Percentiles rank a stretch among this genome's conserved stretches.
These are phyloP conservation scores for Eurytoma adleriae DNA, from an alignment of 2,888 invertebrate genomes.

Conservation along the genomic window DNA sequence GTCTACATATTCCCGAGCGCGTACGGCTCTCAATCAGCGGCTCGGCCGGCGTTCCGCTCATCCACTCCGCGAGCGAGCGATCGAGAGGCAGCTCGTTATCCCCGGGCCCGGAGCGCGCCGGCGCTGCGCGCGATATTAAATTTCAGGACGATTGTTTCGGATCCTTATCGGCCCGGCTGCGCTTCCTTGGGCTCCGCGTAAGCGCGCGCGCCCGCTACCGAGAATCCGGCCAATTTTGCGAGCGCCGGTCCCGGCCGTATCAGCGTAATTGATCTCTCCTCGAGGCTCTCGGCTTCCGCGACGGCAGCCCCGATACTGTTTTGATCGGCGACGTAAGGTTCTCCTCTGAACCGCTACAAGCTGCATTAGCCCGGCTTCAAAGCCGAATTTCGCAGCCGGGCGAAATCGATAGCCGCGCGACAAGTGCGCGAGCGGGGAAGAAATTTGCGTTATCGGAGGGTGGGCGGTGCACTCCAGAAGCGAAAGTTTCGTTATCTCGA, in stretches of 20 bases:
- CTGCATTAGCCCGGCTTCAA: neutral
- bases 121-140: constrained; percentile 35
- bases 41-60: no score
- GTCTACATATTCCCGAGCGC: no score
- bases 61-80: no score
- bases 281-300: neutral
- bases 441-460: constrained; percentile 37
- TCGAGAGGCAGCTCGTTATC: no score
- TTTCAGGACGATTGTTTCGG: constrained; percentile 15
- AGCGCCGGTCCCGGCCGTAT: constrained; percentile 19
- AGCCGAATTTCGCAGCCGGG: neutral
- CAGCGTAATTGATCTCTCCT: constrained; percentile 48
- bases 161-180: constrained; percentile 29
- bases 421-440: neutral
- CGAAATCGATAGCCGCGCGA: constrained; percentile 5
- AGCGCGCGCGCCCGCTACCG: neutral
- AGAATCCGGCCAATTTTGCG: constrained; percentile 22
- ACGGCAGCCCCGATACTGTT: constrained; percentile 3
- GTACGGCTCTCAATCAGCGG: no score
- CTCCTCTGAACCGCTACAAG: constrained; percentile 18
- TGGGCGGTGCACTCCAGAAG: neutral
- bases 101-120: neutral
- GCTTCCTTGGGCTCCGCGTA: neutral
- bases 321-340: constrained; percentile 7
- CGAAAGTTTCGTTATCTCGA: constrained; percentile 67